Evolutionary conservation across 2,888 invertebrate species (phyloP).

Genomic region (Microctonus hyperodae): DNA sequence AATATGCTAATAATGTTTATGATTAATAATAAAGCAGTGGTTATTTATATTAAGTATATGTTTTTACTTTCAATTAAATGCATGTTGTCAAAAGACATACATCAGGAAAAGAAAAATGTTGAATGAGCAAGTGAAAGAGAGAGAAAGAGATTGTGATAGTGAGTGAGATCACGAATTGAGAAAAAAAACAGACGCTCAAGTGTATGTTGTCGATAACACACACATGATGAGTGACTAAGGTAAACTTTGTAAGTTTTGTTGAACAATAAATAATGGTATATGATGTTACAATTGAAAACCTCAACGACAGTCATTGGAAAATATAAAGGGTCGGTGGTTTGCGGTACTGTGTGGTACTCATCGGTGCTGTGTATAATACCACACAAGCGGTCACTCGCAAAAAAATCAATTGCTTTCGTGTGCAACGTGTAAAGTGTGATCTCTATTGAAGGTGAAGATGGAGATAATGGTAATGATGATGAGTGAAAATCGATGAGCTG

Average conservation of each 20-base stretch:
- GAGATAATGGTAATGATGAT: neutral
- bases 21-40: neutral
- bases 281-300: neutral
- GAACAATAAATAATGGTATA: neutral
- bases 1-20: neutral
- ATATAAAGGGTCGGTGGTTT: constrained; percentile 31
- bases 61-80: neutral
- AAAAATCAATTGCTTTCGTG: constrained; percentile 49
- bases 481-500: neutral
- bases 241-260: neutral
- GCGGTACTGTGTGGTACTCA: constrained; percentile 27
- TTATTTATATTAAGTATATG: neutral
- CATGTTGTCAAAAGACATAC: neutral
- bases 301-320: constrained; percentile 6
- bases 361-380: constrained; percentile 34
- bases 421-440: constrained; percentile 38
- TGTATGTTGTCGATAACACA: constrained; percentile 17
- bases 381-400: constrained; percentile 45
- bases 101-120: neutral
- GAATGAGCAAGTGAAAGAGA: neutral
- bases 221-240: constrained; percentile 15
- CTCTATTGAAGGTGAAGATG: constrained; percentile 3
- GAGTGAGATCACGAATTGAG: neutral
- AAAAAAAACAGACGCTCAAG: constrained; percentile 3
- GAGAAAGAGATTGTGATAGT: neutral